Evolutionary conservation across 2,888 invertebrate species (phyloP).

Genomic region (Junonia oenone): DNA sequence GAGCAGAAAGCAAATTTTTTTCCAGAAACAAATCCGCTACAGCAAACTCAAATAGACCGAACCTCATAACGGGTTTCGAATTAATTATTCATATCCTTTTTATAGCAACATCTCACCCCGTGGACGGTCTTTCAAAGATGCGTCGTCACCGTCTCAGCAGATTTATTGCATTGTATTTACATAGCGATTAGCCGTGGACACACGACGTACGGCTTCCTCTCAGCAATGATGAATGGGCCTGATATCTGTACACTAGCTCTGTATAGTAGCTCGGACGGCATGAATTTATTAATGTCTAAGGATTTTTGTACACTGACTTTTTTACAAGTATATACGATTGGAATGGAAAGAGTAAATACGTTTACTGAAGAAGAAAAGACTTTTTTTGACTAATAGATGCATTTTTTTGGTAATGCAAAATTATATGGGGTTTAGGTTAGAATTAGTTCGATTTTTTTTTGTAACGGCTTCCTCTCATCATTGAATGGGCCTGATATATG

Average conservation of each 20-base stretch:
- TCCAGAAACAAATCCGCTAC: too few relatives aligned
- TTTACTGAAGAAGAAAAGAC: too few relatives aligned
- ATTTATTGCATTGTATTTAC: conserved; percentile 32
- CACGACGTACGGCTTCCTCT: conserved; percentile 27
- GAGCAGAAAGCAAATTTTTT: too few relatives aligned
- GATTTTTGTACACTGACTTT: neutral
- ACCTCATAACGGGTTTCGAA: conserved; percentile 12
- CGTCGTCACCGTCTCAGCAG: conserved; percentile 18
- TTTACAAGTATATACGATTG: too few relatives aligned
- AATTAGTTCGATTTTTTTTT: too few relatives aligned
- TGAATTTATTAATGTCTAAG: neutral
- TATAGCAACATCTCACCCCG: conserved; percentile 24
- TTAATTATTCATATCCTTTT: conserved; percentile 31
- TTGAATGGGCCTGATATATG: too few relatives aligned
- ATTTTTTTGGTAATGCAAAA: too few relatives aligned
- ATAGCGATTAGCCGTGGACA: conserved; percentile 28
- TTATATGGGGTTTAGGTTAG: too few relatives aligned
- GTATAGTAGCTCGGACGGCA: neutral
- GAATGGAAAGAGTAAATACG: too few relatives aligned
- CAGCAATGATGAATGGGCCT: conserved; percentile 14
- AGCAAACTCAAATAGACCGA: neutral
- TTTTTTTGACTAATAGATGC: too few relatives aligned
- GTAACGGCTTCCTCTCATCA: too few relatives aligned
- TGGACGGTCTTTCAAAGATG: conserved; percentile 22
- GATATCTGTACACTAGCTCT: conserved; percentile 17